phyloP scores from a whole-genome alignment of 2,888 invertebrate genomes.

The Calameuta idolon region DNA sequence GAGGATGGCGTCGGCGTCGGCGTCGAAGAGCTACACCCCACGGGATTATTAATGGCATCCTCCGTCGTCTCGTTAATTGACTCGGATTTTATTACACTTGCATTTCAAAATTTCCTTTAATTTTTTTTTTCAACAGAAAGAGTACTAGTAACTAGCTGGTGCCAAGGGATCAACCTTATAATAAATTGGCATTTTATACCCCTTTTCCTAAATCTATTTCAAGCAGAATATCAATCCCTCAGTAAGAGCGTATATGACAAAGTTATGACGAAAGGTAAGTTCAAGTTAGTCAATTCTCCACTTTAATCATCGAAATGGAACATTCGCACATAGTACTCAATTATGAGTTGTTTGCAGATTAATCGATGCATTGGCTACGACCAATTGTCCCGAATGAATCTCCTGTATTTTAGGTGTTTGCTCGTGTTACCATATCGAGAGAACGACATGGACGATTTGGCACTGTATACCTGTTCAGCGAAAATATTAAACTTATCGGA shows the following conservation, averaged over 20 bases:
- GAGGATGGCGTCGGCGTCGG: constrained; percentile 18
- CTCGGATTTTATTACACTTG: constrained; percentile 58
- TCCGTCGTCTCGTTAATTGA: constrained; percentile 58
- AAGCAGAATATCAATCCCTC: background rate
- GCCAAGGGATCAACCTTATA: constrained; percentile 29
- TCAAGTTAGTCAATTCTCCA: background rate
- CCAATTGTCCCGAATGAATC: constrained; percentile 27
- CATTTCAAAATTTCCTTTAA: constrained; percentile 25
- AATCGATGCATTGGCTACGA: constrained; percentile 22
- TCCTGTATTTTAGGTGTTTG: background rate
- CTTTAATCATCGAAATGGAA: constrained; percentile 25
- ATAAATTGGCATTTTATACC: constrained; percentile 36
- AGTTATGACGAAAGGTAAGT: background rate
- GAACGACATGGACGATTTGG: background rate
- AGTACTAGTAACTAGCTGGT: constrained; percentile 40
- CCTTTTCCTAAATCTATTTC: background rate
- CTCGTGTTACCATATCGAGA: background rate
- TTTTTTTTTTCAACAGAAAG: constrained; percentile 33
- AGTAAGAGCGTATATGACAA: too few species aligned
- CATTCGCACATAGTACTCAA: constrained; percentile 13
- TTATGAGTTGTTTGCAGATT: constrained; percentile 27
- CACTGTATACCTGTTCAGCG: background rate
- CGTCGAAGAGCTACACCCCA: constrained; percentile 31
- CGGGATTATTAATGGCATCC: constrained; percentile 57
- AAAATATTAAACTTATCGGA: background rate